Base-by-base conservation (phyloP, 1,140 invertebrate genomes). In the Aphelenchoides fujianensis region DNA sequence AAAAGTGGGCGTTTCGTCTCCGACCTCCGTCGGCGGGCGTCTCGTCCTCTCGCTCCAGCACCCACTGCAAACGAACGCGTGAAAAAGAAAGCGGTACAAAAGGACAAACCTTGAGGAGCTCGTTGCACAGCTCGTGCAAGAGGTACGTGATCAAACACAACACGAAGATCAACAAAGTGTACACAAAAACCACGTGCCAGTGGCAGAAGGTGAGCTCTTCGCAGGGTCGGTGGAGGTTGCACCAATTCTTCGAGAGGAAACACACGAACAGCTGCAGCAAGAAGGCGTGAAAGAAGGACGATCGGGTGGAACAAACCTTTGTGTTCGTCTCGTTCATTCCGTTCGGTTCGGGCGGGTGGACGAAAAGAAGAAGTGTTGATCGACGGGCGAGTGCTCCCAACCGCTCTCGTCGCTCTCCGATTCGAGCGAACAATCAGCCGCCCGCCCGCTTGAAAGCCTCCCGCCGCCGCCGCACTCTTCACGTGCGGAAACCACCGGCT, bases 51-150 rank as follows among this genome's bases (percentile, higher is more conserved):
- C 34, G 5, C 23, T 59, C 55, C 5, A 59, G 5, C 5, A 59
- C 5, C 55, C 55, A 59, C 55, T 59, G n/a, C n/a, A 59, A 59
- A 59, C 12, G 28, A 48, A 48, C 41, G n/a, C n/a, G n/a, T n/a
- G n/a, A n/a, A n/a, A n/a, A n/a, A n/a, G n/a, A n/a, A n/a, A n/a
- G n/a, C n/a, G n/a, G n/a, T n/a, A n/a, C n/a, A n/a, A n/a, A n/a
- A 5, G 19, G 23, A 59, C 55, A 7, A 59, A 59, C 55, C 19
- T 59, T 59, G 12, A 59, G 34, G 34, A 59, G 5, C 55, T 59
- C 55, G 23, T 59, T 59, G 19, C 12, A 59, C 5, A 59, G 19
- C 55, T 59, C 55, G 12, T 59, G 5, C 5, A 59, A 32, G 27
- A 59, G 7, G 23, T 59, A 59, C 5, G 19, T 59, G 19, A 59